A percentile compares a stretch with the other conserved stretches of the same genome.
These are phyloP conservation scores for Rutpela maculata DNA, from an alignment of 2,888 invertebrate species.

Conservation along the genomic window DNA sequence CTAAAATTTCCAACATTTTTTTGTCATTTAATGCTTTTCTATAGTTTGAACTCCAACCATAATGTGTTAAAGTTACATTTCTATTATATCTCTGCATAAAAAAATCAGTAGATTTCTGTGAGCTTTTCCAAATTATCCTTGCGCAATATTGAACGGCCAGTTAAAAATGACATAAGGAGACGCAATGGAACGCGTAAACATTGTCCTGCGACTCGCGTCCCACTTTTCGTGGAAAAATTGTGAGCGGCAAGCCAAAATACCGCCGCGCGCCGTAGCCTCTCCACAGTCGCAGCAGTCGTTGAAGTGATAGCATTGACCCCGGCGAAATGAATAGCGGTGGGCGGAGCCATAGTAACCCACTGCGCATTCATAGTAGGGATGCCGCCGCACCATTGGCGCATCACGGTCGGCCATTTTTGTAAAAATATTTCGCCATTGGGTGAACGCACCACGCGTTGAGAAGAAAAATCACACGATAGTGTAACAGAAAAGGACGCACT, in stretches of 20 bases:
- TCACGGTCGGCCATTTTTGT: slow-evolving; percentile 50
- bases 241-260: neutral
- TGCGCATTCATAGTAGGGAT: slow-evolving; percentile 34
- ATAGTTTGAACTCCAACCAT: no score
- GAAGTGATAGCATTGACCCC: slow-evolving; percentile 50
- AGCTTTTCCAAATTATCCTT: neutral
- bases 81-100: no score
- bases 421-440: slow-evolving; percentile 25
- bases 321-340: slow-evolving; percentile 17
- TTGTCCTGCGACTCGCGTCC: neutral
- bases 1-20: no score
- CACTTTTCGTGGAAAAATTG: neutral
- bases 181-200: neutral
- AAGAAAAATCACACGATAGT: neutral
- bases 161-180: neutral
- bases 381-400: slow-evolving; percentile 34
- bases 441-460: neutral
- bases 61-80: no score
- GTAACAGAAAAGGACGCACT: neutral
- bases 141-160: neutral
- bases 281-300: slow-evolving; percentile 19
- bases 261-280: neutral
- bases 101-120: neutral
- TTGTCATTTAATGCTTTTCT: no score
- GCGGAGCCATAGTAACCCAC: slow-evolving; percentile 36